Evolutionary conservation across 2,113 vertebrate species (phyloP), one percentile per base, ranked within the genome.

Genomic region (Telmatochromis bifrenatus): DNA sequence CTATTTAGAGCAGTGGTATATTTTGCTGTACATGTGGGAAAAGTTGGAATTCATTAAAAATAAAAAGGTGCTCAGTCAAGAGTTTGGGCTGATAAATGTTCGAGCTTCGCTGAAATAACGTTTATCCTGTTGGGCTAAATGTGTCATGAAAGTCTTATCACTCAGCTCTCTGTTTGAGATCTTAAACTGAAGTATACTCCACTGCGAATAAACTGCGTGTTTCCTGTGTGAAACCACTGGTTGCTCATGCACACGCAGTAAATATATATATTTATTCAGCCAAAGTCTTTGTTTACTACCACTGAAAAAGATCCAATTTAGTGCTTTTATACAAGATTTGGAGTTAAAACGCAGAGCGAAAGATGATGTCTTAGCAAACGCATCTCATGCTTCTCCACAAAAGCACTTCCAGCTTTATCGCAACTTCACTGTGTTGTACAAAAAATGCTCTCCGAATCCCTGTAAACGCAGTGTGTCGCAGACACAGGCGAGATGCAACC

Each of bases 401-500:
- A 79, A 70, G 21, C 51, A 3, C 65, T 37, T 70, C 17, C 28
- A 17, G 84, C 87, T 89, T 85, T 60, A 81, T 88, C 39, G 35
- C 35, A 12, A 86, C 85, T 84, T 70, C 45, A n/a, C 45, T 23
- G 60, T 75, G 86, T 79, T 75, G 7, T 85, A 37, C 31, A 82
- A 49, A 93, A 92, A 91, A 79, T 73, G 79, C 88, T 91, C 91
- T 91, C 87, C 31, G 89, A 94, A 91, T 23, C 92, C 97, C 90
- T 95, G 88, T 79, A 90, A 91, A 93, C 93, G 86, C 94, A 90
- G 93, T 81, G 92, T 92, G 94, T 84, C 90, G 88, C 87, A 94
- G 92, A 95, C 83, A 92, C 82, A 86, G 89, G 81, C 86, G 95
- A 95, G 94, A 95, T 94, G 94, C 90, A 87, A 60, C 83, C 91